Percentiles rank a stretch among this genome's conserved stretches.
phyloP scores from a whole-genome alignment of 2,113 vertebrate genomes.

The Struthidea cinerea region DNA sequence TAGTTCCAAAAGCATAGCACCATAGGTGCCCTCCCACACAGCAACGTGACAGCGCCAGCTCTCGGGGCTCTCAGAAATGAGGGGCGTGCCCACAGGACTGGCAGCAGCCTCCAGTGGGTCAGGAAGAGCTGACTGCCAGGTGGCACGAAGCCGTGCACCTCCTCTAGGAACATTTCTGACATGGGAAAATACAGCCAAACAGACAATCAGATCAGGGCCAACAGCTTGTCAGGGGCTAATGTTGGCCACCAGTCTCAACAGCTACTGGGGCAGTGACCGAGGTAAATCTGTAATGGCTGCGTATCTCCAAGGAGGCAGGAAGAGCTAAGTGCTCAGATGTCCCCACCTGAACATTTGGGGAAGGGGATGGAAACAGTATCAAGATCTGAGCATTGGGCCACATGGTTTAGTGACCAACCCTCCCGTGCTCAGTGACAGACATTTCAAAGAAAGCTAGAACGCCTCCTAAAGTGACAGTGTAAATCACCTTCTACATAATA shows the following conservation, averaged over 20 bases:
- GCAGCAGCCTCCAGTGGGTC: background rate
- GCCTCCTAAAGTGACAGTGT: background rate
- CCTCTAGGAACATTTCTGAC: background rate
- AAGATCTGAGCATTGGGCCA: background rate
- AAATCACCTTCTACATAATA: background rate
- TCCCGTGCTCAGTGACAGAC: background rate
- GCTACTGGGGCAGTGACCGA: accelerated
- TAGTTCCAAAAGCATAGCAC: background rate
- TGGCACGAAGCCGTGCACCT: background rate
- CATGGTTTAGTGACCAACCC: background rate
- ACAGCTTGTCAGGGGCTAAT: background rate
- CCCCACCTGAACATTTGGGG: background rate
- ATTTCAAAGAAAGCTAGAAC: background rate
- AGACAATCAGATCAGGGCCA: background rate
- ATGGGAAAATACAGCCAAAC: background rate
- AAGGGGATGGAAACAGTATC: background rate
- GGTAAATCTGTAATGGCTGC: background rate
- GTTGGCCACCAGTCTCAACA: background rate
- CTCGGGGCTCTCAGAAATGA: accelerated
- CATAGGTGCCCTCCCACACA: background rate
- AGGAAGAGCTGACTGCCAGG: background rate
- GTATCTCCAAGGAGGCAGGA: background rate
- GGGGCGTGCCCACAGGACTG: background rate
- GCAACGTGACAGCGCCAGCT: accelerated
- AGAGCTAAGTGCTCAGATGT: background rate